Base-by-base conservation (phyloP, 1,140 invertebrate species). In the Rhizoglyphus robini region DNA sequence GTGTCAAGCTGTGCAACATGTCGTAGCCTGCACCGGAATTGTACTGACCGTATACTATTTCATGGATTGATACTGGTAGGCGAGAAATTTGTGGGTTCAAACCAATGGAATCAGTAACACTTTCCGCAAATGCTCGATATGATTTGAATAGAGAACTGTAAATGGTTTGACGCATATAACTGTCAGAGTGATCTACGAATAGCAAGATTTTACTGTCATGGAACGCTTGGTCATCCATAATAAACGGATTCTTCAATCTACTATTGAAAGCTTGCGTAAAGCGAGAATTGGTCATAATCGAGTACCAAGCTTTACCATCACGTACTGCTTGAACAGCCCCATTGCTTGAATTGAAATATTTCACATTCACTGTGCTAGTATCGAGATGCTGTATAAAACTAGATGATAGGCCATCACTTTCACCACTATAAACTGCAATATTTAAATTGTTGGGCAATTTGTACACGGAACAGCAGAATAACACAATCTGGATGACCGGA, bases 1-100 rank as follows among this genome's bases (percentile, higher is more conserved):
- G 91, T 31, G 91, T 90, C 67, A 94, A 91, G 76, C 95, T 96
- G 76, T 95, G 87, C 1, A 89, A 93, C 73, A 96, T 94, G 15
- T 18, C 54, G 29, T 58, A 58, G 25, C 54, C 54, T 18, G n/a
- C 29, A 66, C 86, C 89, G n/a, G 90, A 88, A 70, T 87, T 81
- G 69, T 81, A 83, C 29, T 83, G 83, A 60, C 91, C 92, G 75
- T 94, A 95, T 69, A 96, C 84, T 4, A 89, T 88, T 15, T 87
- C 81, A 69, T 83, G 78, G 70, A 89, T 86, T 79, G 88, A 75
- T 41, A 79, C 48, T 15, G 67, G 67, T 38, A 68, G 23, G 31
- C 49, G 29, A 1, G 54, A 66, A 1, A 38, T 46, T 15, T n/a
- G 23, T 3, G 54, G 54, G 34, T 66, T 38, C n/a, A 27, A 65